phyloP scores from a whole-genome alignment of 2,888 invertebrate genomes.

The Xiphydria camelus region DNA sequence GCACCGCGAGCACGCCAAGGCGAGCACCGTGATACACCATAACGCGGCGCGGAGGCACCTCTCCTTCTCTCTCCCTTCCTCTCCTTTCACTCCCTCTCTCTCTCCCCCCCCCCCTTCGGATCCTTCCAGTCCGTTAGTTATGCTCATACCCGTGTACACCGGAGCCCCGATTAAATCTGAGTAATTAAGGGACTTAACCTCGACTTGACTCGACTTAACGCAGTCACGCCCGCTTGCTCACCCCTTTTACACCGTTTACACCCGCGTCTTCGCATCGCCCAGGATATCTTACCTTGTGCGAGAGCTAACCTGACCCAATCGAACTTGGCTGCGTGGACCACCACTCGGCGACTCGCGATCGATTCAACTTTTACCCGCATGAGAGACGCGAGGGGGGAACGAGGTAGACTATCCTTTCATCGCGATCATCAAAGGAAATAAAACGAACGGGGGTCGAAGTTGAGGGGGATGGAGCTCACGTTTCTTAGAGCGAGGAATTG shows the following conservation, averaged over 20 bases:
- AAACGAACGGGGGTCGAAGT: too few species aligned
- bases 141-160: slow-evolving; percentile 30
- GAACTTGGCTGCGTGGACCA: too few species aligned
- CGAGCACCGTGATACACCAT: too few species aligned
- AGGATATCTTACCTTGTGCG: too few species aligned
- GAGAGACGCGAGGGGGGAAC: too few species aligned
- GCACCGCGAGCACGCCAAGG: background rate
- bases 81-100: slow-evolving; percentile 5
- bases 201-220: slow-evolving; percentile 56
- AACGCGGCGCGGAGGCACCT: slow-evolving; percentile 12
- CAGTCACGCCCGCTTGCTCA: slow-evolving; percentile 57
- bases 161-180: slow-evolving; percentile 54
- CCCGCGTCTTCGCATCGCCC: slow-evolving; percentile 44
- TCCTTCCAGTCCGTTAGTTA: slow-evolving; percentile 33
- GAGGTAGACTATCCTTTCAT: too few species aligned
- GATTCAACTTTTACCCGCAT: too few species aligned
- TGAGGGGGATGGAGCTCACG: too few species aligned
- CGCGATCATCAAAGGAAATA: too few species aligned
- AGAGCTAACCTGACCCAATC: too few species aligned
- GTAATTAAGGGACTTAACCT: slow-evolving; percentile 58
- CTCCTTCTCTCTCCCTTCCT: slow-evolving; percentile 9
- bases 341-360: too few species aligned
- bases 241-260: slow-evolving; percentile 53
- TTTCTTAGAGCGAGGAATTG: too few species aligned
- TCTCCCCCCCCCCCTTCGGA: slow-evolving; percentile 13